Conservation (phyloP, 2,888 invertebrate species). For the Drosophila imparisetae region DNA sequence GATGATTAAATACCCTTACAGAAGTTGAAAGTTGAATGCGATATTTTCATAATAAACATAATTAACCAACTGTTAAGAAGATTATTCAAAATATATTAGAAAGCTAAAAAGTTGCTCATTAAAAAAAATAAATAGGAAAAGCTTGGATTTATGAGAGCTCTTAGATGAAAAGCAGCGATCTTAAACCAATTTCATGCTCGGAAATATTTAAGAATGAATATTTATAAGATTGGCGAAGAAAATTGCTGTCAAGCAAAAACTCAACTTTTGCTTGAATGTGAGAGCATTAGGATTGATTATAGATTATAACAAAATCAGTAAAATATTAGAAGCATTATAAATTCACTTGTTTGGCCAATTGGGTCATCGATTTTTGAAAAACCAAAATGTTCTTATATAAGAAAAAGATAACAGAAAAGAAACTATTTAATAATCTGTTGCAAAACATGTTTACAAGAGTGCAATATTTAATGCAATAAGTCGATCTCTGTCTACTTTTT, state of each 20-base stretch:
- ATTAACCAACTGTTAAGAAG: not conserved
- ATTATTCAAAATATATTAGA: not conserved
- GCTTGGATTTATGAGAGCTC: not conserved
- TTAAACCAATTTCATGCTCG: not conserved
- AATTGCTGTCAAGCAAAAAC: not conserved
- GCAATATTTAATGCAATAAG: not conserved
- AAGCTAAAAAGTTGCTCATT: not conserved
- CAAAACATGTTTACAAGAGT: too few relatives aligned
- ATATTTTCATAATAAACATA: not conserved
- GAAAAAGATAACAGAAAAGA: not conserved
- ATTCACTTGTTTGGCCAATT: not conserved
- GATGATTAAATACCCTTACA: conserved; percentile 10
- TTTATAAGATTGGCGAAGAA: not conserved
- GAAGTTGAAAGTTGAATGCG: not conserved
- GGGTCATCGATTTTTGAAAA: not conserved
- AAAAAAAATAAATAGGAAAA: not conserved
- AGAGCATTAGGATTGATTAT: not conserved
- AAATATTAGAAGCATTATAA: not conserved
- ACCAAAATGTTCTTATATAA: not conserved
- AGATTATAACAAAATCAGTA: not conserved
- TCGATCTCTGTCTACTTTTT: not conserved
- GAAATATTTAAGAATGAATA: not conserved
- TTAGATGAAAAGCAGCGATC: not conserved
- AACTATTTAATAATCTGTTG: not conserved
- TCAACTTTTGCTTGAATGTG: not conserved